A percentile compares a stretch with the other conserved stretches of the same genome.
phyloP scores from a whole-genome alignment of 2,888 invertebrate genomes.

The Dendrolimus pini region DNA sequence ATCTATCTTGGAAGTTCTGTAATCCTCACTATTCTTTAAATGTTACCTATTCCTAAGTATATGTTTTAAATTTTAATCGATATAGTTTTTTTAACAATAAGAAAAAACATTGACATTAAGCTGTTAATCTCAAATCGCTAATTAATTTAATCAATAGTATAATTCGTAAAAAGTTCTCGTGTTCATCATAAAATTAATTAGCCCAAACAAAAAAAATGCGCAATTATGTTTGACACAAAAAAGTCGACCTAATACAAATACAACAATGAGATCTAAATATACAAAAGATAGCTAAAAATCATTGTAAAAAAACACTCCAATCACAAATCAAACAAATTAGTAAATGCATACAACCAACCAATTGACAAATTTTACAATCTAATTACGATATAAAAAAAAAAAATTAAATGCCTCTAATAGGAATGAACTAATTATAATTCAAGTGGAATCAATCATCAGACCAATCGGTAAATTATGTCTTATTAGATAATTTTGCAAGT shows the following conservation, averaged over 20 bases:
- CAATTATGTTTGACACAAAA: conserved; percentile 13
- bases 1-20: too few relatives aligned
- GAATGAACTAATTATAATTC: conserved; percentile 34
- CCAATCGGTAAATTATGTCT: conserved; percentile 11
- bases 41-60: too few relatives aligned
- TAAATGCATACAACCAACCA: conserved; percentile 15
- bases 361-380: conserved; percentile 17
- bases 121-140: too few relatives aligned
- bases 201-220: conserved; percentile 9
- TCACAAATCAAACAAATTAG: conserved; percentile 19
- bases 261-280: conserved; percentile 9
- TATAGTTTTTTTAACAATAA: too few relatives aligned
- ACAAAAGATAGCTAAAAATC: conserved; percentile 4
- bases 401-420: conserved; percentile 47
- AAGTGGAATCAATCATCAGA: conserved; percentile 25
- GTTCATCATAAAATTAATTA: too few relatives aligned
- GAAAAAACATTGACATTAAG: too few relatives aligned
- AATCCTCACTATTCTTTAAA: too few relatives aligned
- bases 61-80: too few relatives aligned
- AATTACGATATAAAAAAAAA: conserved; percentile 14
- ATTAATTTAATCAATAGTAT: too few relatives aligned
- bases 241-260: conserved; percentile 20
- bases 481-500: neutral
- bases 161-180: too few relatives aligned
- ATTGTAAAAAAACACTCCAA: conserved; percentile 22